A percentile compares a stretch with the other conserved stretches of the same genome.
These are phyloP conservation scores for Herpetotheres cachinnans DNA, from an alignment of 2,113 vertebrate species.

Conservation along the genomic window DNA sequence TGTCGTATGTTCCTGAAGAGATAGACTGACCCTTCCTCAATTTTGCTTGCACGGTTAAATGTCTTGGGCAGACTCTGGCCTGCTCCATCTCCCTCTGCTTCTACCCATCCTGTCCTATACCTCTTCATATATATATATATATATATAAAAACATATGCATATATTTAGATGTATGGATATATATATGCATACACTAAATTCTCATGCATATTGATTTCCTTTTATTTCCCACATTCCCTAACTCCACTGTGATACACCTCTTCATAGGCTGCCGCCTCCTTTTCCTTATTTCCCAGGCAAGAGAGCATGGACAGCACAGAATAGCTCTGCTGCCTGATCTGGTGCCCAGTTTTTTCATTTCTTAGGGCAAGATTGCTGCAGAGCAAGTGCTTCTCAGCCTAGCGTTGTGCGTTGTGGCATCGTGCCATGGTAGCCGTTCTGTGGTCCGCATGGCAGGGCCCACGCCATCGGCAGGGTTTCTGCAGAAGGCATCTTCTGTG, in stretches of 20 bases:
- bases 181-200: not conserved
- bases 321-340: not conserved
- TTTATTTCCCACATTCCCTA: not conserved
- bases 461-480: not conserved
- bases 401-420: not conserved
- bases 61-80: not conserved
- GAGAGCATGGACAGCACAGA: not conserved
- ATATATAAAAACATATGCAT: not conserved
- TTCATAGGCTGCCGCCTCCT: not conserved
- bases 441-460: fast-evolving
- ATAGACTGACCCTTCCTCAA: not conserved
- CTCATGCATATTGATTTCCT: not conserved
- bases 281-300: not conserved
- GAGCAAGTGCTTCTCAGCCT: not conserved
- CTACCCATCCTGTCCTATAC: not conserved
- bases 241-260: not conserved
- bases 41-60: not conserved
- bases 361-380: not conserved
- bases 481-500: not conserved
- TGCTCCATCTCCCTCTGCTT: not conserved
- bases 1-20: not conserved
- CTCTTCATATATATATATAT: not conserved
- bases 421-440: not conserved
- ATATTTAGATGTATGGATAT: not conserved
- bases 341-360: not conserved